Base-by-base conservation (phyloP, 2,888 invertebrate genomes). In the Drosophila leonis region DNA sequence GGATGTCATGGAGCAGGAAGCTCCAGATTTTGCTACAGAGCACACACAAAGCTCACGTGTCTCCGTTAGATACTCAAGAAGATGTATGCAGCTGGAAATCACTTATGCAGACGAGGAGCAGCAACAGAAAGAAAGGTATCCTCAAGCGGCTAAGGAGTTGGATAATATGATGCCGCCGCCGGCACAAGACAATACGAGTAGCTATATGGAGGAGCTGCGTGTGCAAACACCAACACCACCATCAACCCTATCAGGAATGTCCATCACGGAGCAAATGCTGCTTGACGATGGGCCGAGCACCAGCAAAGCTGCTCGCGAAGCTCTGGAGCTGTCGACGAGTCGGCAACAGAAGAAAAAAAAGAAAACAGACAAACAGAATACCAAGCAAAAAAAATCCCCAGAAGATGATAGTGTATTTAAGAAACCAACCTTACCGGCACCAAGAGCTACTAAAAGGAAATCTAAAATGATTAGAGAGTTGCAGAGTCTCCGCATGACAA, bases 331-430 rank as follows among this genome's bases (percentile, higher is more conserved):
- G 9, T 63, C 60, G 3, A 8, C 35, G 0, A n/a, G 1, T 10
- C 35, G 31, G 9, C 24, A 29, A 12, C 24, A 37, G 7, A 31
- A 37, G 7, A 31, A 6, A 3, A 10, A 15, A 8, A 39, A 2
- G 6, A 31, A 42, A 4, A 0, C 37, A 41, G 3, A 27, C 7
- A n/a, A n/a, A n/a, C n/a, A n/a, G n/a, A 20, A 8, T 10, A 0
- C n/a, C 10, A 48, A n/a, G 8, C 42, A 12, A 18, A 59, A 44
- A 3, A 4, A 31, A 4, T 42, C 8, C 6, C 4, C 1, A 15
- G 10, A n/a, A 10, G 33, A 39, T 10, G 46, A 67, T 41, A 64
- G 59, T n/a, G 20, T 74, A 8, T 81, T 80, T 13, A 90, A 90
- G 42, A 80, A 78, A 60, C 81, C 83, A 13, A 4, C 24, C 3